These are phyloP conservation scores for Dasyurus viverrinus DNA, from an alignment of 2,113 vertebrate species.

Conservation along the genomic window DNA sequence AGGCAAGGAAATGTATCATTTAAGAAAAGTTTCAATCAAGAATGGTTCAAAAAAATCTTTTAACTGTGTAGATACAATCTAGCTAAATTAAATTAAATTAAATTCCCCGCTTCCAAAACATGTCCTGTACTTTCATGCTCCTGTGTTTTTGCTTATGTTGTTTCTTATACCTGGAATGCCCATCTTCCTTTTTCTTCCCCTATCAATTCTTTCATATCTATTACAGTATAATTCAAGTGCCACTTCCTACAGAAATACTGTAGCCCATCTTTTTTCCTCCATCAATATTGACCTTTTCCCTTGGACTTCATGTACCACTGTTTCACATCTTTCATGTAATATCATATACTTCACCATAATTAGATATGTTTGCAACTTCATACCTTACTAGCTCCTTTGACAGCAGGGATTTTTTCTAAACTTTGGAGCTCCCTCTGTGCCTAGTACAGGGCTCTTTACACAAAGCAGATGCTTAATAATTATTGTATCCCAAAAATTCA, in stretches of 20 bases:
- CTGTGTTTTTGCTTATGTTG: not conserved
- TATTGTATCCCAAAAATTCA: fast-evolving
- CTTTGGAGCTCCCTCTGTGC: not conserved
- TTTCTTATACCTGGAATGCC: not conserved
- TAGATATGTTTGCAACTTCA: not conserved
- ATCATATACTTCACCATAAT: not conserved
- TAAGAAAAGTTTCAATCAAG: not conserved
- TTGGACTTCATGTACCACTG: not conserved
- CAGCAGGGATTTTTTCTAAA: not conserved
- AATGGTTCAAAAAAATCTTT: not conserved
- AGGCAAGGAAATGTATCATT: not conserved
- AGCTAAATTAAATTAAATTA: not conserved
- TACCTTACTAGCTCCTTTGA: not conserved
- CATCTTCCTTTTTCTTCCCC: not conserved
- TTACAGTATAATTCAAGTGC: not conserved
- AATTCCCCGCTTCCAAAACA: not conserved
- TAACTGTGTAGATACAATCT: not conserved
- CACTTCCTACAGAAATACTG: not conserved
- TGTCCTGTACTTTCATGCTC: not conserved
- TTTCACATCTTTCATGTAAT: not conserved
- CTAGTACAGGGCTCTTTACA: not conserved
- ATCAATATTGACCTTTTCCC: not conserved
- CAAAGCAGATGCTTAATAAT: not conserved
- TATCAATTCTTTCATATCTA: not conserved
- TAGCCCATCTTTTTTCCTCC: not conserved